Base-by-base conservation (phyloP, 2,113 vertebrate genomes). In the Dipodomys spectabilis region DNA sequence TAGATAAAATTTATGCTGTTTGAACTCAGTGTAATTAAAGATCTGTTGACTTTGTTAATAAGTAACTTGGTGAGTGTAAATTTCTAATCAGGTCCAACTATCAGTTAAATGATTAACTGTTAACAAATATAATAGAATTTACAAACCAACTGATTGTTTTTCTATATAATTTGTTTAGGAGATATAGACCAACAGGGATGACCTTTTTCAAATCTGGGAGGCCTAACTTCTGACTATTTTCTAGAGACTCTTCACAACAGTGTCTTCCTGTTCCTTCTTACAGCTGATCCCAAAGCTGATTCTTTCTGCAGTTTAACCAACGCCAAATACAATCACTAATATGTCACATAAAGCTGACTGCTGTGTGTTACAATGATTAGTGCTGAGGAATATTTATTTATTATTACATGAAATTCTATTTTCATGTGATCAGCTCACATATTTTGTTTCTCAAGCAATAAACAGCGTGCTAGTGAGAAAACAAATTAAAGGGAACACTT, bases 401-500 rank as follows among this genome's bases (percentile, higher is more conserved):
- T 90, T 84, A 68, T 65, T 79, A 44, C 12, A 71, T n/a, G 80
- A 77, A 89, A 68, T 91, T 86, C 1, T 89, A 20, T 86, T 86
- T 19, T 82, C 23, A 39, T 94, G 7, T 67, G 27, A 91, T 85
- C 12, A 45, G 35, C 60, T 80, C n/a, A 44, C 32, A 45, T 89
- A 62, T 87, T 88, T 95, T 92, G 20, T 91, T 80, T 30, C 71
- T 82, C 25, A 93, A 82, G 49, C 27, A 72, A 94, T 94, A 89
- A 39, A 16, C 3, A 45, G 28, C 77, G 18, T 90, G 79, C 28
- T 64, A 60, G 65, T 44, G 71, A 25, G 32, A 65, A 49, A 67
- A 79, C 5, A 96, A 96, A 95, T 83, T 23, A 93, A 94, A 39
- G 39, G 80, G 18, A 82, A 79, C 53, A 91, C 1, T 86, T 95